Evolutionary conservation across 2,888 invertebrate genomes (phyloP).

Genomic region (Ephialtes manifestator): DNA sequence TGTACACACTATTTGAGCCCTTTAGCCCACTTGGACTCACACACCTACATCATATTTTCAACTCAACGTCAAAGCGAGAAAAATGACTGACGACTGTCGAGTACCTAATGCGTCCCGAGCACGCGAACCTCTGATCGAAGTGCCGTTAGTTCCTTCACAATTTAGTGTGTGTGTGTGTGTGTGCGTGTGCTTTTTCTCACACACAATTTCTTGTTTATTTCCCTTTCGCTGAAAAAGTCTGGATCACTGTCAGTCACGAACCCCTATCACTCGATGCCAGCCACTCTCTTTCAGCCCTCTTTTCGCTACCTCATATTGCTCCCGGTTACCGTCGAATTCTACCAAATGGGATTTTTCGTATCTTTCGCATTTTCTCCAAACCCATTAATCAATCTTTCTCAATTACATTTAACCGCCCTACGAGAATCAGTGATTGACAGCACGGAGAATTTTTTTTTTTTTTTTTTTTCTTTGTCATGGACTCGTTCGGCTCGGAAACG

Average conservation of each 20-base stretch:
- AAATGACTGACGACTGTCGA: conserved; percentile 41
- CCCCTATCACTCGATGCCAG: conserved; percentile 40
- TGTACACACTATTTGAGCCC: neutral
- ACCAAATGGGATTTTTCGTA: conserved; percentile 24
- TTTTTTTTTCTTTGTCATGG: conserved; percentile 6
- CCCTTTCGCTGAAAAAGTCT: conserved; percentile 19
- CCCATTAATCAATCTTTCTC: conserved; percentile 37
- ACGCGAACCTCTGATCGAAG: neutral
- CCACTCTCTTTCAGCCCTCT: neutral
- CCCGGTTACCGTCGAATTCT: conserved; percentile 1
- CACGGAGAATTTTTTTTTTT: neutral
- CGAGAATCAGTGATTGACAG: conserved; percentile 31
- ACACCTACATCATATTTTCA: conserved; percentile 34
- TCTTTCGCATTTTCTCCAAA: conserved; percentile 6
- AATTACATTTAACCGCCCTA: conserved; percentile 37
- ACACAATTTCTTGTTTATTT: conserved; percentile 30
- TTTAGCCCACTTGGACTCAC: conserved; percentile 1
- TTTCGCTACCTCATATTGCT: neutral
- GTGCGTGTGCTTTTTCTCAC: neutral
- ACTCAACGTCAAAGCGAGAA: conserved; percentile 52
- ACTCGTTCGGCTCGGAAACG: neutral
- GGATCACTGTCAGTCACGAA: conserved; percentile 37
- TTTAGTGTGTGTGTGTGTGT: neutral
- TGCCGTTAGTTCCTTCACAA: neutral
- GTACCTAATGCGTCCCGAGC: conserved; percentile 32